Percentiles rank a stretch among this genome's conserved stretches.
Conservation (phyloP, 2,113 vertebrate genomes). For the Odocoileus virginianus region DNA sequence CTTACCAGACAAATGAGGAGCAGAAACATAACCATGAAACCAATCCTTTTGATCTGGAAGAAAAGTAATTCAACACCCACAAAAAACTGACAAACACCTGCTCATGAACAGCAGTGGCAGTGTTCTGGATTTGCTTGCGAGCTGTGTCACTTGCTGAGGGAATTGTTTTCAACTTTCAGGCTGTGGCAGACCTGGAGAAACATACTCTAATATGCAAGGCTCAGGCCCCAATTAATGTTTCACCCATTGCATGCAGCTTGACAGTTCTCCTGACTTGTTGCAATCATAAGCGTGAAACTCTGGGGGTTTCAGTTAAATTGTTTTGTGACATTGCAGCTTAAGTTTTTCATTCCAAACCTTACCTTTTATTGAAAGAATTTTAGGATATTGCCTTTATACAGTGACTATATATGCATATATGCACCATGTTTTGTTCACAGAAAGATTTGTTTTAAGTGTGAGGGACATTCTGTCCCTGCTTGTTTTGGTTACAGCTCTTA, state of each 20-base stretch:
- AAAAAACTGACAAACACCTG: neutral
- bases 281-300: conserved; percentile 21
- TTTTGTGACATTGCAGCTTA: neutral
- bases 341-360: neutral
- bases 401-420: neutral
- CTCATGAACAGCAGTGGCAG: neutral
- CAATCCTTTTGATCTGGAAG: neutral
- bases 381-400: neutral
- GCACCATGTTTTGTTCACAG: neutral
- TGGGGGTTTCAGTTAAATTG: conserved; percentile 16
- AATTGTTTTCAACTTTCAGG: conserved; percentile 48
- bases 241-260: neutral
- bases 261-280: conserved; percentile 31
- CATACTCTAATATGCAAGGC: neutral
- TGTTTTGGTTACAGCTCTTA: neutral
- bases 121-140: conserved; percentile 4
- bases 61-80: neutral
- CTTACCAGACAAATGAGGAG: neutral
- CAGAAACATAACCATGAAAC: neutral
- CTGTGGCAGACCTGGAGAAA: conserved; percentile 8
- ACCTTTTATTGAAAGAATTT: conserved; percentile 20
- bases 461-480: neutral
- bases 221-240: conserved; percentile 15
- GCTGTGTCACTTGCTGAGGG: neutral
- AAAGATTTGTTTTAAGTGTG: neutral